Conservation (phyloP, 2,888 invertebrate genomes). For the Drosophila leonis region DNA sequence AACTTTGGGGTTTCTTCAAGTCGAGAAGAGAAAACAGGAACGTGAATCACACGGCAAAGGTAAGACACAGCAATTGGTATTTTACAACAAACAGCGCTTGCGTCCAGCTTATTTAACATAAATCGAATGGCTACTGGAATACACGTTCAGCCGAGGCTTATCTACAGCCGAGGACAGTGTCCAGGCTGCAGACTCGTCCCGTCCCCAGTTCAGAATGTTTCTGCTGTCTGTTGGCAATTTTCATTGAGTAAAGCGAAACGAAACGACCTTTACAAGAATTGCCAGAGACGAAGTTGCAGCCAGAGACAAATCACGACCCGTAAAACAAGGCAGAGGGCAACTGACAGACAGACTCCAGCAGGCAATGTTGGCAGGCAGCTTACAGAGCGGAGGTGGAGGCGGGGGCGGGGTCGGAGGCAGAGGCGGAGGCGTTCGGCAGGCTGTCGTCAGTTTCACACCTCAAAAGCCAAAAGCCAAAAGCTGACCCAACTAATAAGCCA, state of each 20-base stretch:
- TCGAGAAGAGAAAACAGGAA: constrained; percentile 14
- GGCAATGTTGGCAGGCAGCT: constrained; percentile 12
- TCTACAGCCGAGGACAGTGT: constrained; percentile 30
- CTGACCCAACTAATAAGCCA: constrained; percentile 78
- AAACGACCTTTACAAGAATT: constrained; percentile 75
- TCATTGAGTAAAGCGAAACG: constrained; percentile 72
- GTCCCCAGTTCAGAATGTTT: constrained; percentile 9
- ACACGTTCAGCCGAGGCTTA: constrained; percentile 61
- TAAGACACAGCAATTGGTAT: constrained; percentile 70
- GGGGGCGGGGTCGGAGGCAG: neutral
- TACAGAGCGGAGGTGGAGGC: neutral
- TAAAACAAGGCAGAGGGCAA: constrained; percentile 52
- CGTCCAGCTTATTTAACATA: constrained; percentile 82
- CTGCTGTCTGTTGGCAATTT: constrained; percentile 43
- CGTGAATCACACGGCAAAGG: constrained; percentile 58
- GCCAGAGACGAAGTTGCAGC: constrained; percentile 11
- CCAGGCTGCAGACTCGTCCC: neutral
- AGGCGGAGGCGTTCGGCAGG: constrained; percentile 2
- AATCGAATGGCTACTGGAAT: constrained; percentile 83
- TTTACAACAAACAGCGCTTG: constrained; percentile 76
- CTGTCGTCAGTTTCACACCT: constrained; percentile 68
- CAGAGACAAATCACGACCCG: constrained; percentile 77
- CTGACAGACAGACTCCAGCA: constrained; percentile 45
- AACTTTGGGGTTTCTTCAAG: neutral
- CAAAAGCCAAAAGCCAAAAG: constrained; percentile 38